Conservation (phyloP, 2,113 vertebrate genomes). For the Burhinus oedicnemus region DNA sequence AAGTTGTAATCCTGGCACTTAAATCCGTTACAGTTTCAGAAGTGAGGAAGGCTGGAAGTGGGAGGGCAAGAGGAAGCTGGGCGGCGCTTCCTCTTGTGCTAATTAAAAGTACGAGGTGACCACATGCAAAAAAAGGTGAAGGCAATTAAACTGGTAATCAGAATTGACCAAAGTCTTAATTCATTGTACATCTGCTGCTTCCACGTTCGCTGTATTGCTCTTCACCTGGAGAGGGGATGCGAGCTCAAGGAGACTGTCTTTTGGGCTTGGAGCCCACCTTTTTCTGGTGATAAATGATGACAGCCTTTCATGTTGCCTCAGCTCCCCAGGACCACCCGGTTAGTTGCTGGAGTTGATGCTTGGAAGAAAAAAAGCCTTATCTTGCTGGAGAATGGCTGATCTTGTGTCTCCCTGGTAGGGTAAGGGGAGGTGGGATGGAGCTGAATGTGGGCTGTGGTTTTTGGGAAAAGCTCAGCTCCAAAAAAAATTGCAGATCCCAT, state of each 20-base stretch:
- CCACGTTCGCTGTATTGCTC: not conserved
- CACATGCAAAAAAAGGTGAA: not conserved
- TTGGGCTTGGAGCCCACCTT: not conserved
- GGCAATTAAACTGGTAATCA: not conserved
- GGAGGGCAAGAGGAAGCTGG: not conserved
- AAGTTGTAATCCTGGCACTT: conserved; percentile 56
- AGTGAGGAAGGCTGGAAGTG: not conserved
- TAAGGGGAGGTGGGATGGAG: not conserved
- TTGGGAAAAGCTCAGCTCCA: not conserved
- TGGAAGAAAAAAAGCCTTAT: not conserved
- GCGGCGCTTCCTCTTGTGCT: not conserved
- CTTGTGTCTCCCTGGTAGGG: not conserved
- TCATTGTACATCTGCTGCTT: not conserved
- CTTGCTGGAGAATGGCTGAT: not conserved
- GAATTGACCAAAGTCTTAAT: not conserved
- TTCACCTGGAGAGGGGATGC: not conserved
- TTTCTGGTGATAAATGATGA: not conserved
- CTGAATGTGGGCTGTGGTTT: accelerated
- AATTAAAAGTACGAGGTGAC: not conserved
- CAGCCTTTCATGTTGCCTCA: not conserved
- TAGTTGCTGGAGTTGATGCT: not conserved
- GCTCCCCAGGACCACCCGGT: accelerated
- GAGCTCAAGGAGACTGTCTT: not conserved
- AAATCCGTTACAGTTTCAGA: not conserved
- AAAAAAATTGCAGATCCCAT: accelerated